phyloP scores from a whole-genome alignment of 2,113 vertebrate species.

The Chelonoidis abingdonii region DNA sequence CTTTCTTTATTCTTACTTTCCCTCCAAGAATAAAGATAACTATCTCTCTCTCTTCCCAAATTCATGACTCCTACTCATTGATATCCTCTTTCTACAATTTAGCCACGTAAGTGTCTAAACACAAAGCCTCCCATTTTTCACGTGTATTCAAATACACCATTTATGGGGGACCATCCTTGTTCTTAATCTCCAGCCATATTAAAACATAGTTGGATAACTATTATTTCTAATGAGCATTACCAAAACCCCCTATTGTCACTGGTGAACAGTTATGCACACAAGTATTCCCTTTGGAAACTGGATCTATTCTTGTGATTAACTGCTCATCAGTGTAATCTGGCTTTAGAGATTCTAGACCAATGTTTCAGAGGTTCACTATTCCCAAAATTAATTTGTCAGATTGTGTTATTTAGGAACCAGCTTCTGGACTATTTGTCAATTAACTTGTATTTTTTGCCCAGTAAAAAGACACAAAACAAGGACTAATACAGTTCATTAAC shows the following conservation, averaged over 20 bases:
- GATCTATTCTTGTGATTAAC: constrained; percentile 21
- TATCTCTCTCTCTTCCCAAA: not conserved
- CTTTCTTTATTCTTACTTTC: not conserved
- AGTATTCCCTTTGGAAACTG: constrained; percentile 30
- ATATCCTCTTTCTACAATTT: constrained; percentile 17
- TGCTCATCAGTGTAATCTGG: constrained; percentile 6
- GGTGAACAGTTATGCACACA: constrained; percentile 44
- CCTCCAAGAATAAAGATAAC: not conserved
- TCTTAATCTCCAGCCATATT: not conserved
- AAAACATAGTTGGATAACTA: not conserved
- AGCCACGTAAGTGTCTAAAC: not conserved
- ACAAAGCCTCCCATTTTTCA: not conserved
- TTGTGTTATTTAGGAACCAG: not conserved
- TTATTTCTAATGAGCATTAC: not conserved
- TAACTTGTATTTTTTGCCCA: constrained; percentile 36
- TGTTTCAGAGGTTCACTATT: constrained; percentile 14
- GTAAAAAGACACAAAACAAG: not conserved
- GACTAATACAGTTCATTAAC: constrained; percentile 47
- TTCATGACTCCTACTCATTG: not conserved
- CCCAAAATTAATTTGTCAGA: constrained; percentile 12
- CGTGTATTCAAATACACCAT: not conserved
- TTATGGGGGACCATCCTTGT: not conserved
- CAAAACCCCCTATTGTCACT: not conserved
- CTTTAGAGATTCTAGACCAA: not conserved
- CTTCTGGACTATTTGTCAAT: not conserved